phyloP scores from a whole-genome alignment of 2,888 invertebrate species.

The Tetrapedia diversipes region DNA sequence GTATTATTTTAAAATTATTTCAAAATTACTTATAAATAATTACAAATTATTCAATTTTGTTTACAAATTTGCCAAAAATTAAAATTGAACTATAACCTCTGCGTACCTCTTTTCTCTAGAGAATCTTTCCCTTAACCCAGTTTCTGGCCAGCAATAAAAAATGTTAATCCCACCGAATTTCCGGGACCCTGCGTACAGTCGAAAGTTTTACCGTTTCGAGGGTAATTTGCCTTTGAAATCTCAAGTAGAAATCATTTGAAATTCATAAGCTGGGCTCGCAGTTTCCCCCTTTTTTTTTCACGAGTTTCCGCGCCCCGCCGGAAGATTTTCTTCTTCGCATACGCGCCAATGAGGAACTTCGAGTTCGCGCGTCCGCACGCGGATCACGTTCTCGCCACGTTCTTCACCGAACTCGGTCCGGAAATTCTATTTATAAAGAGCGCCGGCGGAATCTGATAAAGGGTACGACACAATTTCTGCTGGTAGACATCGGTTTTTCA shows the following conservation, averaged over 20 bases:
- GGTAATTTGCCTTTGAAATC: constrained; percentile 22
- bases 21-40: too few species aligned
- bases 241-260: constrained; percentile 18
- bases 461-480: neutral
- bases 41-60: too few species aligned
- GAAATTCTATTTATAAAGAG: constrained; percentile 10
- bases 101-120: neutral
- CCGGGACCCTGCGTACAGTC: neutral
- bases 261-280: constrained; percentile 13
- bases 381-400: constrained; percentile 18
- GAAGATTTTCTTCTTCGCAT: constrained; percentile 11
- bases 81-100: too few species aligned
- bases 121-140: constrained; percentile 2
- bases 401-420: neutral
- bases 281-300: neutral
- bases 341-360: neutral
- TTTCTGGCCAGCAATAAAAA: constrained; percentile 1
- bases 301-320: neutral
- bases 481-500: neutral
- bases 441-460: neutral
- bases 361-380: constrained; percentile 2
- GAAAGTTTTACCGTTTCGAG: neutral
- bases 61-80: neutral
- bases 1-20: too few species aligned
- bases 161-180: constrained; percentile 1